Base-by-base conservation (phyloP, 1,140 invertebrate species). In the Protaetia brevitarsis region DNA sequence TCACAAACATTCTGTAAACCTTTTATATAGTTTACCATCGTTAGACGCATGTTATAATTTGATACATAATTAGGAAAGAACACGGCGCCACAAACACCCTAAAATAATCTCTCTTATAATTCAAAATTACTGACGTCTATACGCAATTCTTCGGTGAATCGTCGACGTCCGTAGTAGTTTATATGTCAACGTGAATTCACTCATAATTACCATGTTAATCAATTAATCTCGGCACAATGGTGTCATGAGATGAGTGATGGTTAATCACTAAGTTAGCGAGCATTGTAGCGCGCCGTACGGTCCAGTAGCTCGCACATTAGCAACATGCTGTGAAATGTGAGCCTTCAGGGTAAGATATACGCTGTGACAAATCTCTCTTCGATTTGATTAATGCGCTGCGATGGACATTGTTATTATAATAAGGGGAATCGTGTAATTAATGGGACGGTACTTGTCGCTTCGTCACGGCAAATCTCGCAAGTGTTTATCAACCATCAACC, bases 151-250 rank as follows among this genome's bases (percentile, higher is more conserved):
- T 41, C 19, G 1, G 37, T 5, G 37, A 41, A n/a, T 41, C 13
- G 19, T 41, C 37, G 7, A 41, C n/a, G 2, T 11, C 13, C 13
- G 31, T n/a, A n/a, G 37, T 41, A 16, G 37, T 41, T n/a, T 41
- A n/a, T 13, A 23, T 56, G 19, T 23, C 41, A 23, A 19, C 41
- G 26, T 51, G 41, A 51, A 13, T 13, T 19, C 27, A 51, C 16
- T 23, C 63, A 59, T 59, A 59, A 59, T 59, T 56, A 64, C 41
- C 31, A 58, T 56, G 63, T 65, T 65, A 69, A 71, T 72, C 71
- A 71, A 72, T 72, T 72, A 72, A 72, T 72, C 71, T 67, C 68
- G 19, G 45, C 56, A 72, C 67, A 71, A 71, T 72, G 63, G 66
- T 65, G 71, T 71, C 69, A 69, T 57, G 29, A 65, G 66, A 70